Evolutionary conservation across 2,113 vertebrate species (phyloP), one percentile per base, ranked within the genome.

Genomic region (Tiliqua scincoides): DNA sequence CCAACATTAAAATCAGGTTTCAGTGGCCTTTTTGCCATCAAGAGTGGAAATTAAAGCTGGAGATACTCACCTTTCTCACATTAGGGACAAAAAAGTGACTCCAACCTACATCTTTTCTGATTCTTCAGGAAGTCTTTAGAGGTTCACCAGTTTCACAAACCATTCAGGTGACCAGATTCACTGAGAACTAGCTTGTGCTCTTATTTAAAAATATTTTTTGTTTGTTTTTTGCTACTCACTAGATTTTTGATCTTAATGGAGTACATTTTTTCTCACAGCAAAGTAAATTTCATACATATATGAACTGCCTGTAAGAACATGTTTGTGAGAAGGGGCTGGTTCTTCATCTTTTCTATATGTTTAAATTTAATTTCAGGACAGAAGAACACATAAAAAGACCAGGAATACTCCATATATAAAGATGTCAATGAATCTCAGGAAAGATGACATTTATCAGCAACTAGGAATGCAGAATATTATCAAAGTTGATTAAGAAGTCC

Each of bases 61-160:
- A 94, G 88, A 88, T 91, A 89, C 93, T 94, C 92, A 87, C 91
- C 93, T 32, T 78, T 40, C 91, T 87, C 88, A 61, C 82, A 83
- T 71, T 90, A 93, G 93, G 89, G 84, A 89, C 85, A 89, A 15
- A 91, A 83, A 90, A 88, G 68, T 80, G 88, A 86, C 88, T 94
- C 90, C 89, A 89, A 86, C 91, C 90, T 91, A 85, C 20, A 91
- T 85, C 65, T 83, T 76, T 83, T 63, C 68, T 87, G 68, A 73
- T 92, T 86, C 85, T 89, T 92, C 87, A 94, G 93, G 91, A 73
- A 90, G 83, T 54, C 32, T 43, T 82, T 89, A 35, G 40, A 63
- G 61, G 15, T 15, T 21, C 35, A 63, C 11, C 57, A 40, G 21
- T 63, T 43, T 57, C 77, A 89, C 89, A 87, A 90, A 92, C 79